Percentiles rank a stretch among this genome's conserved stretches.
Evolutionary conservation across 2,797 vertebrate genomes (phyloP).

Genomic region (Leptoclinus maculatus): DNA sequence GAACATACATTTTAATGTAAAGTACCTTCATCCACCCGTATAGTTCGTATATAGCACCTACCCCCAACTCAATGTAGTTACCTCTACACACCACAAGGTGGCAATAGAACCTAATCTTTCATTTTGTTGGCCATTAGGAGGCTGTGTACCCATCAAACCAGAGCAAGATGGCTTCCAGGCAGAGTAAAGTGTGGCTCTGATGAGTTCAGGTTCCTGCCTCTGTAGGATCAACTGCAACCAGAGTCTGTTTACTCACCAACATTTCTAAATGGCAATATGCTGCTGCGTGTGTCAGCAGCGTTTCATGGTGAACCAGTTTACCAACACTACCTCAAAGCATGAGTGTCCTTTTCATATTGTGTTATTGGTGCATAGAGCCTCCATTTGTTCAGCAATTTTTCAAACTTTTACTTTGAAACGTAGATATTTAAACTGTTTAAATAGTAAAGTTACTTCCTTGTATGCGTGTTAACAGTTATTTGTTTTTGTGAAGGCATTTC

Average conservation of each 20-base stretch:
- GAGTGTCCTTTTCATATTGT: neutral
- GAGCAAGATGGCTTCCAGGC: constrained; percentile 46
- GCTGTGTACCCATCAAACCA: neutral
- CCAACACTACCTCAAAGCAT: accelerated
- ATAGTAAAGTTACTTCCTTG: neutral
- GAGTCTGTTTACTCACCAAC: neutral
- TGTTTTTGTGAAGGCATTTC: neutral
- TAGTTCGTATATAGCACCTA: neutral
- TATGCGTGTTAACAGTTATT: neutral
- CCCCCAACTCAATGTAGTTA: neutral
- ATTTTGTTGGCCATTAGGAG: neutral
- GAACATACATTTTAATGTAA: neutral
- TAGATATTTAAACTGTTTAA: neutral
- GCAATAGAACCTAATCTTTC: constrained; percentile 53
- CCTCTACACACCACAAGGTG: constrained; percentile 54
- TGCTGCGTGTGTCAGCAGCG: neutral
- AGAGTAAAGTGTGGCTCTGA: neutral
- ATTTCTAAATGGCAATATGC: neutral
- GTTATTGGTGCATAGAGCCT: neutral
- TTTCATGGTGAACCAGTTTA: neutral
- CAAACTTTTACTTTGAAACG: neutral
- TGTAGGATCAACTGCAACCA: neutral
- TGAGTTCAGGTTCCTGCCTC: constrained; percentile 2
- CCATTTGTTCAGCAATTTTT: neutral
- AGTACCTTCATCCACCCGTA: neutral